These are phyloP conservation scores for Mesitornis unicolor DNA, from an alignment of 2,113 vertebrate species.

Conservation along the genomic window DNA sequence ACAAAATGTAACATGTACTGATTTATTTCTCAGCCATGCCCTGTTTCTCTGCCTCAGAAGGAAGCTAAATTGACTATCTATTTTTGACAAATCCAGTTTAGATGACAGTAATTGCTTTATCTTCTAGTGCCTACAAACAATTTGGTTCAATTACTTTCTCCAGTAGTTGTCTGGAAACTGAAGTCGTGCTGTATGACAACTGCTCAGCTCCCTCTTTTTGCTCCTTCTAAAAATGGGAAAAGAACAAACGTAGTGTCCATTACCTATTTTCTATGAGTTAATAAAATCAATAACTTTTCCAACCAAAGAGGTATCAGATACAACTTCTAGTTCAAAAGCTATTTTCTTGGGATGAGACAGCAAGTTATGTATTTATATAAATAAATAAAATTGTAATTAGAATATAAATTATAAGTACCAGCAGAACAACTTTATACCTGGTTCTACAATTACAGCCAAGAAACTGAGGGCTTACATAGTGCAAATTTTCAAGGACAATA, in stretches of 20 bases:
- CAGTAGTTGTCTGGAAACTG: not conserved
- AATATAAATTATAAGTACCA: not conserved
- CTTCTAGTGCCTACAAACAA: not conserved
- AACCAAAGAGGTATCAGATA: not conserved
- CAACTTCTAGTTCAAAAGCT: not conserved
- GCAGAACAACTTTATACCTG: not conserved
- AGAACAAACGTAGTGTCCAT: not conserved
- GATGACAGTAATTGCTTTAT: constrained; percentile 32
- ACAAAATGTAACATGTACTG: not conserved
- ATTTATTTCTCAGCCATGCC: not conserved
- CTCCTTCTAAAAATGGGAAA: not conserved
- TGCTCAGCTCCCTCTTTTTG: not conserved
- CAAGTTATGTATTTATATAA: not conserved
- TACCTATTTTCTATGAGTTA: not conserved
- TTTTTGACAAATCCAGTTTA: constrained; percentile 37
- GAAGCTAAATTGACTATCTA: constrained; percentile 8
- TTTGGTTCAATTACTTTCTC: constrained; percentile 6
- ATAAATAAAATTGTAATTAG: not conserved
- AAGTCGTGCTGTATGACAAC: not conserved
- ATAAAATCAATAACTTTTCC: not conserved
- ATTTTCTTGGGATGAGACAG: not conserved
- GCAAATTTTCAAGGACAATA: not conserved
- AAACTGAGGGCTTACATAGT: not conserved
- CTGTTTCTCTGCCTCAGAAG: not conserved
- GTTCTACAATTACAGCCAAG: not conserved